Evolutionary conservation across 2,797 vertebrate genomes (phyloP), one percentile per base, ranked within the genome.

Genomic region (Coendou prehensilis): DNA sequence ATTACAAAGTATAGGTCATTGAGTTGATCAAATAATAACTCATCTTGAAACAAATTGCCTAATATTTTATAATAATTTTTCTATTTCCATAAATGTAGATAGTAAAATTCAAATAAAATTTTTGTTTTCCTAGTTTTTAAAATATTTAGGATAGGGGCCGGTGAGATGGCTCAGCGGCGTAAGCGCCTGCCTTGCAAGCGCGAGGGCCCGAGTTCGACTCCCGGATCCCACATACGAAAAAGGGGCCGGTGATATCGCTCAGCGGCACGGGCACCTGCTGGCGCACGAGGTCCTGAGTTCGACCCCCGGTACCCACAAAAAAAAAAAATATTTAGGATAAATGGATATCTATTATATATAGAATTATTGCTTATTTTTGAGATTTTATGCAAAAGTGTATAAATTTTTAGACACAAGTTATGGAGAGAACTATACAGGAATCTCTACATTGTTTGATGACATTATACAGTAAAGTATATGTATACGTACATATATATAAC

Each of bases 51-150:
- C 14, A 61, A 52, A 69, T 23, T 71, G 78, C 50, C 18, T 22
- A 47, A 9, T 80, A 33, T 20, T 63, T 95, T 41, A 41, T 82
- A 20, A 71, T 82, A 81, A 91, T 80, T 84, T 83, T 95, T 67
- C 54, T 90, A 7, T 92, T 91, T 96, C 18, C 26, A 37, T 94
- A 56, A 97, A 88, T 88, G 30, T 47, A 83, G 23, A 81, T 30
- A 87, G 0, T 61, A 67, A 89, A 83, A 30, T 89, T 59, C 6
- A 82, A 75, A 73, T 18, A 57, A 33, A 61, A 52, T 73, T 73
- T 71, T 45, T 37, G 22, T 64, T 87, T 93, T 82, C 15, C 33
- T 79, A 41, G 59, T 73, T 54, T 41, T 92, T 93, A 94, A 50
- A 23, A 33, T 30, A 45, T 79, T 87, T 94, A 47, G 45, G 41